Evolutionary conservation across 2,888 invertebrate species (phyloP).

Genomic region (Trissolcus brochymenae): DNA sequence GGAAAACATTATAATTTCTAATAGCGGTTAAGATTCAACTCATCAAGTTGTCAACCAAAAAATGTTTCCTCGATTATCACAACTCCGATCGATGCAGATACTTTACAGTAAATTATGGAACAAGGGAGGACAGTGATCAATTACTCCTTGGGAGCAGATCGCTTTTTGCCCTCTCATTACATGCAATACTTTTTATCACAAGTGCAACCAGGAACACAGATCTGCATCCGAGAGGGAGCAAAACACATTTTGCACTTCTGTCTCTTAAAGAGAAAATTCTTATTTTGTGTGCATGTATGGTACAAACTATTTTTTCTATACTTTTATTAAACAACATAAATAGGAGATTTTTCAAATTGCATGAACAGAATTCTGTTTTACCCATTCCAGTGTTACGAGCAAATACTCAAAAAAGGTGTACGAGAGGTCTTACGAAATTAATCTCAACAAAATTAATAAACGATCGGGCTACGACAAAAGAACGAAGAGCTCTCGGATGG

Average conservation of each 20-base stretch:
- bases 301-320: too few species aligned
- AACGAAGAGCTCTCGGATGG: constrained; percentile 49
- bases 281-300: too few species aligned
- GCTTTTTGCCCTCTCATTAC: not conserved
- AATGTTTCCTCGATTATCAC: too few species aligned
- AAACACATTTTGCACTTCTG: too few species aligned
- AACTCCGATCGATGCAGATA: too few species aligned
- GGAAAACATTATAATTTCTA: constrained; percentile 9
- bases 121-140: too few species aligned
- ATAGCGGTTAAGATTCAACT: not conserved
- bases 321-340: too few species aligned
- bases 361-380: constrained; percentile 53
- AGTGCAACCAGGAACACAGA: constrained; percentile 38
- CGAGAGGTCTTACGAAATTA: constrained; percentile 52
- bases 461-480: constrained; percentile 55
- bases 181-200: constrained; percentile 20
- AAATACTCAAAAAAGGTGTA: constrained; percentile 29
- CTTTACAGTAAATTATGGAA: too few species aligned
- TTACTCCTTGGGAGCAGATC: too few species aligned
- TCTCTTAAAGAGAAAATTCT: too few species aligned
- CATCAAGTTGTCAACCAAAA: too few species aligned
- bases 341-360: constrained; percentile 44
- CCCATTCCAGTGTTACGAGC: constrained; percentile 43
- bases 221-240: constrained; percentile 31
- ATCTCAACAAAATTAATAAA: constrained; percentile 60